phyloP scores from a whole-genome alignment of 2,113 vertebrate genomes.

The Dasyurus viverrinus region DNA sequence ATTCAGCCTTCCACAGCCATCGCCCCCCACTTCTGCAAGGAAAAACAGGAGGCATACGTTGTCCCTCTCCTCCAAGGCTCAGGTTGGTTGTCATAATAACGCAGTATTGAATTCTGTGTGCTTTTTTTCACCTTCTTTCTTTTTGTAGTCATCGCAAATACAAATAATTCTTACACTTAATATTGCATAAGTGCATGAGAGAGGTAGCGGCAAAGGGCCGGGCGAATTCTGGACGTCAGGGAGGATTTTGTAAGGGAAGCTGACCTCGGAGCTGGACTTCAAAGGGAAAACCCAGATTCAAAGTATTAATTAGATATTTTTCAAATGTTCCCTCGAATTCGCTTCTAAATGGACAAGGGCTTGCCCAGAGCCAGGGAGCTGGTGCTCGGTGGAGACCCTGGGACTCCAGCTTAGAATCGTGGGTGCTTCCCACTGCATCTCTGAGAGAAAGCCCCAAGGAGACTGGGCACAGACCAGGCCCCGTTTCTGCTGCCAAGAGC shows the following conservation, averaged over 20 bases:
- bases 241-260: neutral
- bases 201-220: neutral
- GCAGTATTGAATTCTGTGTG: neutral
- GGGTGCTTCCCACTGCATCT: neutral
- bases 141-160: neutral
- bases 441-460: neutral
- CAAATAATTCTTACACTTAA: neutral
- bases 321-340: neutral
- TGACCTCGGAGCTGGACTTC: neutral
- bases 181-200: neutral
- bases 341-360: neutral
- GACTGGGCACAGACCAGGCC: neutral
- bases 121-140: neutral
- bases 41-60: neutral
- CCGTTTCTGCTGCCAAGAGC: neutral
- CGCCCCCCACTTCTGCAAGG: neutral
- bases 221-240: neutral
- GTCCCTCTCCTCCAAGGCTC: neutral
- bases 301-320: neutral
- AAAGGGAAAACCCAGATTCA: neutral
- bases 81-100: neutral
- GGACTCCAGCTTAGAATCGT: too few relatives aligned
- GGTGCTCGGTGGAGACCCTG: neutral
- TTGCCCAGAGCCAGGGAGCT: neutral
- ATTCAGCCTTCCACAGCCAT: neutral